Base-by-base conservation (phyloP, 2,797 vertebrate species). In the Parotocinclus haroldoi region DNA sequence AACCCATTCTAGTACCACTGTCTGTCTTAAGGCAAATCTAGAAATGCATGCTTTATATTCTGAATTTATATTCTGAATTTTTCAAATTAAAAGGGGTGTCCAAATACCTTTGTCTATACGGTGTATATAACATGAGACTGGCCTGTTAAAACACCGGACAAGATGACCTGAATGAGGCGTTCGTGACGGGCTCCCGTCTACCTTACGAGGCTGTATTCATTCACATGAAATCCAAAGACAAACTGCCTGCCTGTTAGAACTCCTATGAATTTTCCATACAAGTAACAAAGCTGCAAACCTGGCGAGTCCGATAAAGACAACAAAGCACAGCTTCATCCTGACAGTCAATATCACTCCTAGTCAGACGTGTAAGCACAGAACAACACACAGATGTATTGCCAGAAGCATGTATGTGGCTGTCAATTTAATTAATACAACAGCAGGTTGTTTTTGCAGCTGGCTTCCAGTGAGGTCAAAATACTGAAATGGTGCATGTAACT, bases 341-440 rank as follows among this genome's bases (percentile, higher is more conserved):
- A 10, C 13, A 64, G 62, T 64, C 38, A 44, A 7, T 46, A 62
- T 17, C 27, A n/a, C 44, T 49, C 57, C 42, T 44, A 49, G 16
- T 27, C 56, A 58, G 38, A 36, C 1, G 3, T 18, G 44, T 16
- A 58, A 19, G 50, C 63, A 61, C 44, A 58, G 16, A 7, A n/a
- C 10, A 38, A 38, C 68, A 53, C 66, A 45, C 18, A 52, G 38
- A 48, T 60, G 44, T 38, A 39, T 14, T 55, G 19, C 38, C 14
- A 40, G 27, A 58, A 19, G 52, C 7, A 63, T 58, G 49, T 75
- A 58, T 56, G 59, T 27, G 59, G 58, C 67, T 67, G 65, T 74
- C 73, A 53, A 58, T 69, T 57, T 60, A 67, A 67, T 75, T 75
- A 72, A 44, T 42, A 53, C 52, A 36, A n/a, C 54, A 49, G 18